A percentile compares a stretch with the other conserved stretches of the same genome.
Evolutionary conservation across 2,113 vertebrate species (phyloP).

Genomic region (Atrichornis clamosus): DNA sequence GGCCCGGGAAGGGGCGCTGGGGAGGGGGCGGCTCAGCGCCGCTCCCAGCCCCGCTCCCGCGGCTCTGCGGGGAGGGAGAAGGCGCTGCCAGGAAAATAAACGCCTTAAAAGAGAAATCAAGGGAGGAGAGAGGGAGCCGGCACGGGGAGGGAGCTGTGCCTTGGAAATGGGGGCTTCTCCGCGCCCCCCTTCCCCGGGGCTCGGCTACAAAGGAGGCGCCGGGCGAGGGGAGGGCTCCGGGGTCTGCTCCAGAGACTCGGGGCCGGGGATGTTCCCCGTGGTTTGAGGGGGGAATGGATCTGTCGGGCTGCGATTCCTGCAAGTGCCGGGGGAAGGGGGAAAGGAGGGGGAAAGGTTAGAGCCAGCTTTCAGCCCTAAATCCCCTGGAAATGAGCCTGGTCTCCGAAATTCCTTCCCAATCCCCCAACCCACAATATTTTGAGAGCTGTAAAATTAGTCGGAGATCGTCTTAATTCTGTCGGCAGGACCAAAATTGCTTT

Average conservation of each 20-base stretch:
- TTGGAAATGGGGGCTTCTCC: conserved; percentile 5
- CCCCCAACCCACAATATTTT: neutral
- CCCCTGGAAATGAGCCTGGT: conserved; percentile 41
- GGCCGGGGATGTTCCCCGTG: neutral
- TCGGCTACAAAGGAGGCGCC: neutral
- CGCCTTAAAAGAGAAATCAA: conserved; percentile 46
- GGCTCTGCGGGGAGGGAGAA: neutral
- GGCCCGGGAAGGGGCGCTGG: neutral
- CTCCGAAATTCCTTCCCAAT: conserved; percentile 32
- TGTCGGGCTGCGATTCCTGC: neutral
- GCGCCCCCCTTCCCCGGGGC: neutral
- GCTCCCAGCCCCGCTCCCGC: neutral
- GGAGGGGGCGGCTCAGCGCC: neutral
- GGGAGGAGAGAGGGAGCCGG: conserved; percentile 16
- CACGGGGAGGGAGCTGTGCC: neutral
- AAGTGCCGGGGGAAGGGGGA: neutral
- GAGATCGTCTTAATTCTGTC: neutral
- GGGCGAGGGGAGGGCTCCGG: neutral
- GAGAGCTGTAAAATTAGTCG: neutral
- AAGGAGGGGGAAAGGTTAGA: neutral
- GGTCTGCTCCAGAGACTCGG: neutral
- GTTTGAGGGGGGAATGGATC: neutral
- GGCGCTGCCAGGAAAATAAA: conserved; percentile 12
- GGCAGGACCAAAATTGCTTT: neutral
- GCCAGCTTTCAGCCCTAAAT: conserved; percentile 7